These are phyloP conservation scores for Karalla daura DNA, from an alignment of 2,797 vertebrate genomes.

Conservation along the genomic window DNA sequence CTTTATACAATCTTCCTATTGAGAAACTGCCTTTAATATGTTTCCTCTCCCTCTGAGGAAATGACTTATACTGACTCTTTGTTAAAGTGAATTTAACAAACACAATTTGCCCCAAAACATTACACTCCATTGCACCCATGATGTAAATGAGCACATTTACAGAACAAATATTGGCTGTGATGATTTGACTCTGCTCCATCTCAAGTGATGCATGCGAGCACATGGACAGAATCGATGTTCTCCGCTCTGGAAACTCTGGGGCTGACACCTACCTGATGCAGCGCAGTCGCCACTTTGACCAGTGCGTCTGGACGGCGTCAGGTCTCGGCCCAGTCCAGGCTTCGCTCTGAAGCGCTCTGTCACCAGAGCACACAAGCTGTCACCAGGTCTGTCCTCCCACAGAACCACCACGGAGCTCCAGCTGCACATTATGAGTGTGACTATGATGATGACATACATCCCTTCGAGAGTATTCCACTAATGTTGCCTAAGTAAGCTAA, in stretches of 20 bases:
- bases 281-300: slow-evolving; percentile 4
- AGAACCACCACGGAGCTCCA: background rate
- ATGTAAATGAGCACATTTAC: background rate
- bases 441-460: too few species aligned
- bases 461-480: too few species aligned
- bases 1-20: background rate
- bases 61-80: background rate
- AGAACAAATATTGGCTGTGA: background rate
- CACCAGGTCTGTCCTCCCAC: background rate
- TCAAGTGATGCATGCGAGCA: background rate
- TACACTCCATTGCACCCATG: background rate
- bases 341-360: slow-evolving; percentile 81
- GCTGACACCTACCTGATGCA: slow-evolving; percentile 31
- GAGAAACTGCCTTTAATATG: background rate
- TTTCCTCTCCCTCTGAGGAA: background rate
- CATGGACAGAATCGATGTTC: background rate
- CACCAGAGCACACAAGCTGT: slow-evolving; percentile 17
- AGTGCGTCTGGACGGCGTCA: slow-evolving; percentile 14
- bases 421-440: background rate
- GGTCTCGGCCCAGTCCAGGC: slow-evolving; percentile 68
- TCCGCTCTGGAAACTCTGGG: slow-evolving; percentile 3
- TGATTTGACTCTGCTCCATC: too few species aligned
- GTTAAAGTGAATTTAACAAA: background rate
- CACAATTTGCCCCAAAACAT: background rate
- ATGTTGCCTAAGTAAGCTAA: too few species aligned